A percentile compares a stretch with the other conserved stretches of the same genome.
Conservation (phyloP, 2,797 vertebrate genomes). For the Poeciliopsis gracilis region DNA sequence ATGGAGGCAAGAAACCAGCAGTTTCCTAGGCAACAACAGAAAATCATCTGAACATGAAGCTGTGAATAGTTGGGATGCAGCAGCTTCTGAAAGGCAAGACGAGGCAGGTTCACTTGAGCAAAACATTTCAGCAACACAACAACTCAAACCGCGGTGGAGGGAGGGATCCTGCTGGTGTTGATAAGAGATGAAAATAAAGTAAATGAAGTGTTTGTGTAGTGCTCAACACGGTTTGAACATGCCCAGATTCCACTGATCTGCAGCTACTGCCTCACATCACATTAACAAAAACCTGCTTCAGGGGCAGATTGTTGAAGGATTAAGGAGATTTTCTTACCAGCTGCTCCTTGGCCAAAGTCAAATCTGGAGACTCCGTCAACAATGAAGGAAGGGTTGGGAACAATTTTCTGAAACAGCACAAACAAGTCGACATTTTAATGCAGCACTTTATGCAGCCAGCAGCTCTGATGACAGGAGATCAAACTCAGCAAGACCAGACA, state of each 20-base stretch:
- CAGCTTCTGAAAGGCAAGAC: neutral
- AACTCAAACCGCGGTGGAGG: neutral
- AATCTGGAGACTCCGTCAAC: conserved; percentile 77
- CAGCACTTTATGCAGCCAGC: neutral
- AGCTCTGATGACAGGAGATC: neutral
- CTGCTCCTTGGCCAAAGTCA: conserved; percentile 75
- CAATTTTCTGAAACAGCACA: conserved; percentile 59
- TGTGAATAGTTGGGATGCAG: neutral
- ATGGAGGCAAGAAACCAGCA: conserved; percentile 83
- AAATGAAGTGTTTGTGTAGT: neutral
- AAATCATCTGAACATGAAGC: neutral
- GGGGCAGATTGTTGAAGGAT: neutral
- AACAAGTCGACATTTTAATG: neutral
- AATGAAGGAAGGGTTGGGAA: conserved; percentile 57
- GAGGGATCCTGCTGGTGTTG: neutral
- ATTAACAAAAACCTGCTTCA: neutral
- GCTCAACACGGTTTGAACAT: neutral
- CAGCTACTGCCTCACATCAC: neutral
- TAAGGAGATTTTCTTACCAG: conserved; percentile 59
- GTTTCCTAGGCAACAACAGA: conserved; percentile 60
- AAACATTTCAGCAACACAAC: neutral
- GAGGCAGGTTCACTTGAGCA: neutral
- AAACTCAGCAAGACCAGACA: neutral
- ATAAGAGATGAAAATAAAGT: neutral
- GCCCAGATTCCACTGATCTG: neutral